Evolutionary conservation across 2,888 invertebrate genomes (phyloP).

Genomic region (Sympetrum striolatum): DNA sequence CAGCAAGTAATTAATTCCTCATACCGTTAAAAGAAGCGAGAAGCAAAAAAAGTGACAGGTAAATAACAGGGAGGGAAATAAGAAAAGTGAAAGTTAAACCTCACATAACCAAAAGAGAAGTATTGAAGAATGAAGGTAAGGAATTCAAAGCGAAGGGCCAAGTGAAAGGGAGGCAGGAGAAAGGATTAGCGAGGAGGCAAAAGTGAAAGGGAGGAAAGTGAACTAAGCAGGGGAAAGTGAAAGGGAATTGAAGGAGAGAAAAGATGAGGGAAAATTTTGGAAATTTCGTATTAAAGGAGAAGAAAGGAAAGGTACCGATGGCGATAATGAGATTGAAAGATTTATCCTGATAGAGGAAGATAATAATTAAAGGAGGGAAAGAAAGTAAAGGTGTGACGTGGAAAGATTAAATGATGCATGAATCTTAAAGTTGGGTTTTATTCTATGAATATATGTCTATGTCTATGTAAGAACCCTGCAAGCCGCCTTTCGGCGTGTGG

Average conservation of each 20-base stretch:
- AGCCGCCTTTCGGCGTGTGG: no score
- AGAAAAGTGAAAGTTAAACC: not conserved
- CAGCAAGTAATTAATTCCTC: no score
- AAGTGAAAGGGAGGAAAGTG: not conserved
- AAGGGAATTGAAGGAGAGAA: not conserved
- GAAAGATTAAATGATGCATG: no score
- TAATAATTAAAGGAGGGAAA: not conserved
- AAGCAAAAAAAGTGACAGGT: not conserved
- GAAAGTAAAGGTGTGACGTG: no score
- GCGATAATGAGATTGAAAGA: not conserved
- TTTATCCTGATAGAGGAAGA: not conserved
- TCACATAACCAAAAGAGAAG: not conserved
- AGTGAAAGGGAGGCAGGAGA: not conserved
- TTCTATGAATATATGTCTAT: no score
- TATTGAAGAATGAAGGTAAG: not conserved
- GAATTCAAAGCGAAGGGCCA: not conserved
- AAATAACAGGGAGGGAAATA: not conserved
- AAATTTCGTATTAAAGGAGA: not conserved
- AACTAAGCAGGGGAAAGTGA: not conserved
- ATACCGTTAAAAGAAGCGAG: not conserved
- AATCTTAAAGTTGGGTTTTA: no score
- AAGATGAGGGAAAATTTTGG: not conserved
- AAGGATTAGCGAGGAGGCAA: not conserved
- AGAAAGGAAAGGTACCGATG: not conserved
- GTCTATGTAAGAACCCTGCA: no score